A percentile compares a stretch with the other conserved stretches of the same genome.
Conservation (phyloP, 2,888 invertebrate species). For the Orthonevra nobilis region DNA sequence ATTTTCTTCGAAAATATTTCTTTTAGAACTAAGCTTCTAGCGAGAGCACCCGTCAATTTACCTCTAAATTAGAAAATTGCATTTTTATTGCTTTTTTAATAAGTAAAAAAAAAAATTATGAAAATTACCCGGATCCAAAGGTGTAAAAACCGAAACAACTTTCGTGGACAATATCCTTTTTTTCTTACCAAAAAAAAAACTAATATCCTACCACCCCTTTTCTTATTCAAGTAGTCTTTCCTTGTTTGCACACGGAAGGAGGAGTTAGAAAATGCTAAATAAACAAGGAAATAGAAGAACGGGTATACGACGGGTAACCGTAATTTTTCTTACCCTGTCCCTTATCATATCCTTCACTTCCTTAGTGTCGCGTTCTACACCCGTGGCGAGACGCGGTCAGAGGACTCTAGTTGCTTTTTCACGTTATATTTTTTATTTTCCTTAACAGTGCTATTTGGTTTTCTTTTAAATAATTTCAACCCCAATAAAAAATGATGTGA, state of each 20-base stretch:
- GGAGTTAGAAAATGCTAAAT: slow-evolving; percentile 53
- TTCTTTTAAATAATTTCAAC: slow-evolving; percentile 80
- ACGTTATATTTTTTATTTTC: slow-evolving; percentile 22
- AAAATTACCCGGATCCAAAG: slow-evolving; percentile 44
- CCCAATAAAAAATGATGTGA: slow-evolving; percentile 80
- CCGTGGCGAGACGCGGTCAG: slow-evolving; percentile 51
- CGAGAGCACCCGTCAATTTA: slow-evolving; percentile 13
- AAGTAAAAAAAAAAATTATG: slow-evolving; percentile 58
- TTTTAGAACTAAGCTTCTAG: slow-evolving; percentile 7
- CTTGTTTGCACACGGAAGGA: slow-evolving; percentile 23
- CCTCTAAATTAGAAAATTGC: slow-evolving; percentile 61
- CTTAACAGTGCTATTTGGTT: slow-evolving; percentile 71
- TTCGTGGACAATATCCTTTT: slow-evolving; percentile 1
- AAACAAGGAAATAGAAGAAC: slow-evolving; percentile 64
- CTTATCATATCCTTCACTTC: slow-evolving; percentile 34
- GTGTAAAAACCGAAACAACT: slow-evolving; percentile 42
- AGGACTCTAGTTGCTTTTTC: slow-evolving; percentile 44
- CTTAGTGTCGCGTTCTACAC: not conserved
- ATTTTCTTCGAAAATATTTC: no score
- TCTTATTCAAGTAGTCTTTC: not conserved
- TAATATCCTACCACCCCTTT: not conserved
- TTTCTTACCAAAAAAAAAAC: no score
- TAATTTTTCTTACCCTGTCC: slow-evolving; percentile 56
- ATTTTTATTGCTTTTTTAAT: slow-evolving; percentile 61
- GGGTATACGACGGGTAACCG: no score